These are phyloP conservation scores for Amblyopsis hoosieri DNA, from an alignment of 2,797 vertebrate species.

Conservation along the genomic window DNA sequence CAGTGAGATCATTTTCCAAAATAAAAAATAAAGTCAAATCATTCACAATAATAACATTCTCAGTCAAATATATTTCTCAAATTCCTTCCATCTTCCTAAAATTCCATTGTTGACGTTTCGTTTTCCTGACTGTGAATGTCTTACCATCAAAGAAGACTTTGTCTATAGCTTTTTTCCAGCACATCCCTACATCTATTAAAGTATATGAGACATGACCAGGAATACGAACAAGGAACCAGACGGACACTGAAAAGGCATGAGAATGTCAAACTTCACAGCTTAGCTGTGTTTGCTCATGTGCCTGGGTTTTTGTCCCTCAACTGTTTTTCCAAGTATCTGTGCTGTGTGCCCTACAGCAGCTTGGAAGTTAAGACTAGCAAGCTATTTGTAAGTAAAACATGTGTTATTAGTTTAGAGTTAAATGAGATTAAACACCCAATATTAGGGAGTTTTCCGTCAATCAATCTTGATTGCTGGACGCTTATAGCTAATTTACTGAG, in stretches of 20 bases:
- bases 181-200: neutral
- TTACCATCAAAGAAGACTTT: too few species aligned
- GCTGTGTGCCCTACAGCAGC: neutral
- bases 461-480: slow-evolving; percentile 15
- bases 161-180: neutral
- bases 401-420: neutral
- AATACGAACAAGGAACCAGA: slow-evolving; percentile 40
- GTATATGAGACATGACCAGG: neutral
- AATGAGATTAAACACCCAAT: slow-evolving; percentile 1
- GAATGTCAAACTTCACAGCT: slow-evolving; percentile 58
- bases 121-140: neutral
- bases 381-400: neutral
- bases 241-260: slow-evolving; percentile 50
- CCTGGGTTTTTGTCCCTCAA: slow-evolving; percentile 23
- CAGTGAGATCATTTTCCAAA: slow-evolving; percentile 2
- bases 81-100: slow-evolving; percentile 2
- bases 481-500: slow-evolving; percentile 29
- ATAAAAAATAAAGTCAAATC: neutral
- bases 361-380: neutral
- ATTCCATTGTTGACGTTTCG: neutral
- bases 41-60: slow-evolving; percentile 11
- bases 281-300: slow-evolving; percentile 52
- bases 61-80: slow-evolving; percentile 8
- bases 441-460: slow-evolving; percentile 38
- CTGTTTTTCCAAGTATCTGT: neutral